Conservation (phyloP, 1,140 invertebrate genomes). For the Neocloeon triangulifer region DNA sequence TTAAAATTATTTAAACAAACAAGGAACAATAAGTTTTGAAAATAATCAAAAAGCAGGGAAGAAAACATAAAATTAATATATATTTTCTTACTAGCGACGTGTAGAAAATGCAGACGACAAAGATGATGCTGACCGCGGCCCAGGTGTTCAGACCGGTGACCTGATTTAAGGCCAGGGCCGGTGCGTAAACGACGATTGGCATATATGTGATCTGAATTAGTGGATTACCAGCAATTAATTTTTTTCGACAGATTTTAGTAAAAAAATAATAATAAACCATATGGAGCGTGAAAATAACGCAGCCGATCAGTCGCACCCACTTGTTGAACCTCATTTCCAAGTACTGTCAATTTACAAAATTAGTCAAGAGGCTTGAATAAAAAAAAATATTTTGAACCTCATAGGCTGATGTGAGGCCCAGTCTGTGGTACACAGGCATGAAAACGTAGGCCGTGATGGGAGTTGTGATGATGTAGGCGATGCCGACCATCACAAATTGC, state of each 20-base stretch:
- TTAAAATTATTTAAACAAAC: too few relatives aligned
- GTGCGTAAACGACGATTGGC: conserved; percentile 76
- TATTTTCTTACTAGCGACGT: conserved; percentile 66
- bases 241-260: too few relatives aligned
- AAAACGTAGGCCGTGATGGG: conserved; percentile 22
- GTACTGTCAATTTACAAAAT: conserved; percentile 22
- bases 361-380: too few relatives aligned
- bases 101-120: conserved; percentile 71
- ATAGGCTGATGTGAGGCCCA: conserved; percentile 22
- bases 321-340: conserved; percentile 17
- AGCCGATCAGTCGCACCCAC: conserved; percentile 13
- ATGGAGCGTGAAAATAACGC: conserved; percentile 15
- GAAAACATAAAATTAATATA: too few relatives aligned
- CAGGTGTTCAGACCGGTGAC: conserved; percentile 67
- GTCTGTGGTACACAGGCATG: conserved; percentile 25
- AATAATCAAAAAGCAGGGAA: too few relatives aligned
- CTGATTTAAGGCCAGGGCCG: conserved; percentile 73
- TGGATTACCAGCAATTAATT: conserved; percentile 6
- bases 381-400: too few relatives aligned
- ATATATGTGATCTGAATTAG: conserved; percentile 53
- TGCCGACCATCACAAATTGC: conserved; percentile 14
- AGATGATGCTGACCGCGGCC: conserved; percentile 52
- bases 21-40: too few relatives aligned
- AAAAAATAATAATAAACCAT: too few relatives aligned
- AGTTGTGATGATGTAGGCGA: conserved; percentile 18